A percentile compares a stretch with the other conserved stretches of the same genome.
phyloP scores from a whole-genome alignment of 2,797 vertebrate genomes.

The Coendou prehensilis region DNA sequence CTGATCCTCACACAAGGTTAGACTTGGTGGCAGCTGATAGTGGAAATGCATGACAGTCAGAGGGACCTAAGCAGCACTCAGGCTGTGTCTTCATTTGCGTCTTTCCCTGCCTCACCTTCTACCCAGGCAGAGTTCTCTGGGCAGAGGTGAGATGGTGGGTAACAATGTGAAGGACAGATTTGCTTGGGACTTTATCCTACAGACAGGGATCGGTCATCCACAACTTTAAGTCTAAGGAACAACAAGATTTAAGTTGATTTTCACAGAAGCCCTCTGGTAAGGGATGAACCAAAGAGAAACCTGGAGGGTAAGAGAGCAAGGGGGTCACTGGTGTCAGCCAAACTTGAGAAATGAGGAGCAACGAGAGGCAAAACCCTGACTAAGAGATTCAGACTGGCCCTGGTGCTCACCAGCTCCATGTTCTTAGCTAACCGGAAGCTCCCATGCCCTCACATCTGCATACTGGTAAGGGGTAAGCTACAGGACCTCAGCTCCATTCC shows the following conservation, averaged over 20 bases:
- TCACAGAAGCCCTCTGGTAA: neutral
- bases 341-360: neutral
- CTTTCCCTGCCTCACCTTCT: neutral
- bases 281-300: neutral
- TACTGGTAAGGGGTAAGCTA: neutral
- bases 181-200: neutral
- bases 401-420: too few species aligned
- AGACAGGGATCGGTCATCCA: too few species aligned
- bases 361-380: neutral
- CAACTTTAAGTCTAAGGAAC: neutral
- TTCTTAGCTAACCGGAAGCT: neutral
- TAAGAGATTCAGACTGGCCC: neutral
- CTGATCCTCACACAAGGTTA: neutral
- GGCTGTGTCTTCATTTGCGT: neutral
- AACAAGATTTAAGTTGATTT: neutral
- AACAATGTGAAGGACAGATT: neutral
- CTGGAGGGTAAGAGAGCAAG: neutral
- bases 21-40: neutral
- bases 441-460: neutral
- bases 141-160: neutral
- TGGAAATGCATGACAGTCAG: neutral
- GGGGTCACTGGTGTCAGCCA: neutral
- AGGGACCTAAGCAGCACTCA: accelerated
- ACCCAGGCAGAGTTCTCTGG: neutral
- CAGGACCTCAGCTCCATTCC: too few species aligned